Base-by-base conservation (phyloP, 2,797 vertebrate species). In the Coregonus ussuriensis region DNA sequence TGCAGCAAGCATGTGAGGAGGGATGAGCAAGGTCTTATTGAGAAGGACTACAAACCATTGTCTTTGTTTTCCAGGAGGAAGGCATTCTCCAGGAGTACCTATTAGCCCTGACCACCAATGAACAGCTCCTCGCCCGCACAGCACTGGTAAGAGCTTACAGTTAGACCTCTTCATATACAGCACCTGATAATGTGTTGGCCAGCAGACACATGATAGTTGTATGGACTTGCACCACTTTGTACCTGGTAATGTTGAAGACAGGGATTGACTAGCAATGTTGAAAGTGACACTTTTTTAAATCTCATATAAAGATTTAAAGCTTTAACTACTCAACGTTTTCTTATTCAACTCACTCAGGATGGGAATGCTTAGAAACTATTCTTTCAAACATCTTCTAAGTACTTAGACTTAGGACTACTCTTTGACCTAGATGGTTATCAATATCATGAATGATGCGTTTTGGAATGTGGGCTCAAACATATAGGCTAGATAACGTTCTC, bases 1-100 rank as follows among this genome's bases (percentile, higher is more conserved):
- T 47, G 41, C 9, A 47, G 41, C 9, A 47, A 11, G 41, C 41
- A 47, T 47, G 41, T 47, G 11, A n/a, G 18, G n/a, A 7, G 18
- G 18, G 15, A 18, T 21, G 56, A 59, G 6, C 18, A n/a, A 6
- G 56, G 18, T 59, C 18, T n/a, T 18, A n/a, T 59, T 59, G 6
- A 6, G 18, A n/a, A n/a, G 16, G 18, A 59, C 6, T 5, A 29
- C 63, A 47, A 33, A 18, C 71, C 29, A n/a, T 67, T 79, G 7
- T 85, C 66, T 81, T 41, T 86, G 63, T 89, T 77, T 79, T 87
- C 0, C 93, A 99, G 98, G 94, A 97, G 72, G 95, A 96, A 69
- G 96, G 95, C 73, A 86, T 96, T 90, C 95, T 98, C 62, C 96
- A 98, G 91, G 96, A 98, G 68, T 99, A 98, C 91, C 93, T 99